Conservation (phyloP, 2,113 vertebrate genomes). For the Tragelaphus buxtoni region DNA sequence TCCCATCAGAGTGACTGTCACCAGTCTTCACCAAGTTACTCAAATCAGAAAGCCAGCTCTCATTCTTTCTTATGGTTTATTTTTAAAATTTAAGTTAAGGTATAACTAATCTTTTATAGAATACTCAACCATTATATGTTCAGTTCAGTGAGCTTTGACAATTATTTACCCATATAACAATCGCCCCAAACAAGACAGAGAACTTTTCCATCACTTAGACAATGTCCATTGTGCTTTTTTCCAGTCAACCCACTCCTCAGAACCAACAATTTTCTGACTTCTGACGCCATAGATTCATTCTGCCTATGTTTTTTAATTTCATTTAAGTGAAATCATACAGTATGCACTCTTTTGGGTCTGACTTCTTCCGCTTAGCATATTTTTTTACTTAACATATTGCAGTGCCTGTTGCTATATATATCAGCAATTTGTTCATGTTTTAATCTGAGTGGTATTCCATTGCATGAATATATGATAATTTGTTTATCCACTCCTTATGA, state of each 20-base stretch:
- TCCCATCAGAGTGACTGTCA: background rate
- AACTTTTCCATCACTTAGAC: background rate
- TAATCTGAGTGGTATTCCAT: background rate
- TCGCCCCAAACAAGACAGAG: background rate
- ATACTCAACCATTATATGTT: background rate
- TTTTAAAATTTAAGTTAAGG: background rate
- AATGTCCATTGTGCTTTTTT: background rate
- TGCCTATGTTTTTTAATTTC: background rate
- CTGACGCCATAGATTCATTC: background rate
- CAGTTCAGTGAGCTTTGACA: background rate
- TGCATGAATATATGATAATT: background rate
- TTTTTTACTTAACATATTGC: background rate
- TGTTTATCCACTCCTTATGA: background rate
- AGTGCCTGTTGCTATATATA: background rate
- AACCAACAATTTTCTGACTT: background rate
- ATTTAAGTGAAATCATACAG: background rate
- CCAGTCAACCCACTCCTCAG: background rate
- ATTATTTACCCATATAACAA: background rate
- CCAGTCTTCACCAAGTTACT: background rate
- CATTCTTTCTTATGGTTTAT: background rate
- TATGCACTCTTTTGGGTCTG: background rate
- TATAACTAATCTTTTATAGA: background rate
- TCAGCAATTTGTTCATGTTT: background rate
- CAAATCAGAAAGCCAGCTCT: background rate
- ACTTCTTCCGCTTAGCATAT: background rate